Percentiles rank a stretch among this genome's conserved stretches.
Conservation (phyloP, 1,140 invertebrate species). For the Pseudobourletiella spinata region DNA sequence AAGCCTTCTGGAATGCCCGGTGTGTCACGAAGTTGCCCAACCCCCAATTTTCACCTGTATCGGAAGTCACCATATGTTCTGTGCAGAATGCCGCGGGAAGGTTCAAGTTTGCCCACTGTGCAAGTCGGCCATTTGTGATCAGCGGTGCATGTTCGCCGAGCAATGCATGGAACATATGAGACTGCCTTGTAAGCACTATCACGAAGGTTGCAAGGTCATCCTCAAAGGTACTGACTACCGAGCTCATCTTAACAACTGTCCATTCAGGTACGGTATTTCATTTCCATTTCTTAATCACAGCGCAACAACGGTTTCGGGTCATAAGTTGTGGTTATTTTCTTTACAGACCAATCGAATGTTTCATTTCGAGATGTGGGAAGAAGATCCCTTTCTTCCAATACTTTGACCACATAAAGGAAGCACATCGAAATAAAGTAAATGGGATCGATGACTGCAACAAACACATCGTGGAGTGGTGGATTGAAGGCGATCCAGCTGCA, state of each 20-base stretch:
- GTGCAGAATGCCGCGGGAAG: conserved; percentile 1
- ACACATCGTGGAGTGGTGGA: conserved; percentile 22
- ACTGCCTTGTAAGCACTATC: conserved; percentile 10
- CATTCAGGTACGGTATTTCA: not conserved
- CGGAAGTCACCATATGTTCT: conserved; percentile 13
- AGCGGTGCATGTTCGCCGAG: conserved; percentile 9
- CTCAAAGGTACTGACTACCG: conserved; percentile 5
- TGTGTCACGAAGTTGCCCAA: conserved; percentile 16
- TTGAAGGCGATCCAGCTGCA: conserved; percentile 17
- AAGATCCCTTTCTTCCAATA: conserved; percentile 9
- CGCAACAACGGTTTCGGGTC: not conserved
- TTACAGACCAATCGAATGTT: conserved; percentile 15
- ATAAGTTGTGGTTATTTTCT: not conserved
- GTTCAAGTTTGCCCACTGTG: conserved; percentile 8
- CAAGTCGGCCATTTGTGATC: not conserved
- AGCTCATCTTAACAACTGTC: conserved; percentile 6
- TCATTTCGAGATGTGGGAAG: conserved; percentile 9
- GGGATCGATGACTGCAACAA: conserved; percentile 10
- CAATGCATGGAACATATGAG: conserved; percentile 12
- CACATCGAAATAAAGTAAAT: conserved; percentile 19
- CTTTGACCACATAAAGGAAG: conserved; percentile 9
- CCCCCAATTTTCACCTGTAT: conserved; percentile 15
- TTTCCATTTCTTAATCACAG: not conserved
- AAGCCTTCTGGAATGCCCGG: conserved; percentile 14
- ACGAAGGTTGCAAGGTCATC: conserved; percentile 8